Conservation (phyloP, 2,797 vertebrate species). For the Philypnodon macrostomus region DNA sequence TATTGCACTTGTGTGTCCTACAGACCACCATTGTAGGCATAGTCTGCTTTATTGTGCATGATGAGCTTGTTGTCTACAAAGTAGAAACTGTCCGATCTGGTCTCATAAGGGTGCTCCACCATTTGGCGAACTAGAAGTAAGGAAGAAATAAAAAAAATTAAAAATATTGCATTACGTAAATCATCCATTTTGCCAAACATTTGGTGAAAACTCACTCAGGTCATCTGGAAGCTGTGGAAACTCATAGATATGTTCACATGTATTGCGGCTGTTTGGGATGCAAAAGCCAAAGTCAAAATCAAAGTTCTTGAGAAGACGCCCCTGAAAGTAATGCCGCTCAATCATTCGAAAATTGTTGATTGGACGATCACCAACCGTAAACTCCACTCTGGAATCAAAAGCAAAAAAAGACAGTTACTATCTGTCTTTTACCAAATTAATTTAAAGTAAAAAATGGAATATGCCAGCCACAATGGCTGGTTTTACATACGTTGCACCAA, state of each 20-base stretch:
- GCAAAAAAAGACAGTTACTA: neutral
- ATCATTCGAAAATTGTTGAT: constrained; percentile 97
- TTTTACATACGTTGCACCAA: constrained; percentile 90
- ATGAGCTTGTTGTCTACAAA: constrained; percentile 99
- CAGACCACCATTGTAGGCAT: constrained; percentile 95
- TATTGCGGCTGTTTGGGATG: constrained; percentile 97
- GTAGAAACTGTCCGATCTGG: constrained; percentile 98
- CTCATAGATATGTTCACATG: constrained; percentile 98
- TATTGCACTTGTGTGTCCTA: constrained; percentile 57
- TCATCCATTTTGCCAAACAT: neutral
- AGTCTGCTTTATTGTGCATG: constrained; percentile 99
- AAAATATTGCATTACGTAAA: too few species aligned
- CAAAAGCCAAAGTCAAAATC: constrained; percentile 99
- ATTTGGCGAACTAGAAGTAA: constrained; percentile 86
- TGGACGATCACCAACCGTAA: constrained; percentile 93
- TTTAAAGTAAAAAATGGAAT: neutral
- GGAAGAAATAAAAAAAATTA: neutral
- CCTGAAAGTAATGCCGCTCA: constrained; percentile 96
- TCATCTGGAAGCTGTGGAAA: constrained; percentile 96
- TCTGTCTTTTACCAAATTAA: neutral
- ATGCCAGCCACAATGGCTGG: neutral
- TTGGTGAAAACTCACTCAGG: constrained; percentile 82
- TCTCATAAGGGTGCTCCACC: constrained; percentile 95
- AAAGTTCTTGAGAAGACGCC: constrained; percentile 94
- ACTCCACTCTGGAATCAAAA: constrained; percentile 86